Evolutionary conservation across 2,888 invertebrate species (phyloP).

Genomic region (Heteromyza rotundicornis): DNA sequence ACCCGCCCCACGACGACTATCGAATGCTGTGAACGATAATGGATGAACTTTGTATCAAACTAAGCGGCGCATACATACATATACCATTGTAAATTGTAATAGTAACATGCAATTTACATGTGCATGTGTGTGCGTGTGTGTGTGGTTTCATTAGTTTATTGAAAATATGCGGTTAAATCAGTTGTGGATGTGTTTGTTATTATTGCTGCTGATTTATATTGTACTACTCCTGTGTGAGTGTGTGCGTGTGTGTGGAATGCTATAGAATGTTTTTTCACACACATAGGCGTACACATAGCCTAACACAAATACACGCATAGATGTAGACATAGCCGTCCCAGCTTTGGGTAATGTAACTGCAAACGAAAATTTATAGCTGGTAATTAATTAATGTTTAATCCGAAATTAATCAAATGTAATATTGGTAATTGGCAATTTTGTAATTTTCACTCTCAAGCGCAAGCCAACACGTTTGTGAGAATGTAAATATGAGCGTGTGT

Average conservation of each 20-base stretch:
- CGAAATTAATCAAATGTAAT: background rate
- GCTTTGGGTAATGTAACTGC: too few species aligned
- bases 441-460: background rate
- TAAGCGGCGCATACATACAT: background rate
- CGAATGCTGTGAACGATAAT: background rate
- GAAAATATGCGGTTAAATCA: too few species aligned
- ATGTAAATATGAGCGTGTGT: background rate
- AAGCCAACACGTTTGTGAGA: background rate
- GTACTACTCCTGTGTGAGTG: background rate
- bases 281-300: too few species aligned
- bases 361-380: background rate
- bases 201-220: background rate
- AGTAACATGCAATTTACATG: too few species aligned
- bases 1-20: too few species aligned
- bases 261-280: too few species aligned
- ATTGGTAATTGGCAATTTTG: slow-evolving; percentile 2
- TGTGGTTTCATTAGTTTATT: background rate
- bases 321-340: too few species aligned
- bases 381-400: slow-evolving; percentile 1
- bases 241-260: background rate
- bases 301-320: too few species aligned
- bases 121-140: background rate
- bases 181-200: background rate
- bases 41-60: background rate
- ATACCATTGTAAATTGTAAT: background rate